Evolutionary conservation across 2,888 invertebrate genomes (phyloP), one percentile per base, ranked within the genome.

Genomic region (Drosophila hamatofila): DNA sequence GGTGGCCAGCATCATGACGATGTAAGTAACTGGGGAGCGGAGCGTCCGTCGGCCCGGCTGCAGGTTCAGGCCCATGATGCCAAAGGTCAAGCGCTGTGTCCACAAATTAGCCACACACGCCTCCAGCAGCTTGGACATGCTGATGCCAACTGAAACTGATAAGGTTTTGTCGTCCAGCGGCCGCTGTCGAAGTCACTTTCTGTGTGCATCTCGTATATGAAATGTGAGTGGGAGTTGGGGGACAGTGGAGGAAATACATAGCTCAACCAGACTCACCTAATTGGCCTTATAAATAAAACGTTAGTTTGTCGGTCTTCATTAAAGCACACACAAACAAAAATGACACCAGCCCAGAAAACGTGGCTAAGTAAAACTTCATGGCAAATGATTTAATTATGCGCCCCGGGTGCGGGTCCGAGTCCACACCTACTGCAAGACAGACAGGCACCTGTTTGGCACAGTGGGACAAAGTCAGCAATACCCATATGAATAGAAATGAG

Each of bases 381-480:
- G 63, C 42, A 62, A 81, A 84, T 77, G 66, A 76, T 75, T 84
- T 81, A 87, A 87, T 83, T 83, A 87, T 54, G 65, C 65, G 69
- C 79, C 68, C 55, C 59, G 33, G 68, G 66, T 63, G 65, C 49
- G 51, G 60, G 51, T 59, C 25, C 48, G 65, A 67, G 74, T 64
- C 60, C 78, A 70, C 72, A 66, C 66, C 67, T 62, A 39, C 64
- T 55, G 54, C 42, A 63, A 59, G 42, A 51, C 49, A 64, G 52
- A 12, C 27, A 39, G 54, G 42, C 72, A 66, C 71, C 65, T 62
- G 63, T 55, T 55, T 55, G 11, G 61, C 62, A 80, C 83, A 61
- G 68, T 83, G 73, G 65, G n/a, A 21, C 49, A 8, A 33, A 11
- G 18, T 9, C 4, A 25, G 25, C 30, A 30, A 3, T 30, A 30